Percentiles rank a stretch among this genome's conserved stretches.
These are phyloP conservation scores for Sialis fuliginosa DNA, from an alignment of 2,888 invertebrate genomes.

Conservation along the genomic window DNA sequence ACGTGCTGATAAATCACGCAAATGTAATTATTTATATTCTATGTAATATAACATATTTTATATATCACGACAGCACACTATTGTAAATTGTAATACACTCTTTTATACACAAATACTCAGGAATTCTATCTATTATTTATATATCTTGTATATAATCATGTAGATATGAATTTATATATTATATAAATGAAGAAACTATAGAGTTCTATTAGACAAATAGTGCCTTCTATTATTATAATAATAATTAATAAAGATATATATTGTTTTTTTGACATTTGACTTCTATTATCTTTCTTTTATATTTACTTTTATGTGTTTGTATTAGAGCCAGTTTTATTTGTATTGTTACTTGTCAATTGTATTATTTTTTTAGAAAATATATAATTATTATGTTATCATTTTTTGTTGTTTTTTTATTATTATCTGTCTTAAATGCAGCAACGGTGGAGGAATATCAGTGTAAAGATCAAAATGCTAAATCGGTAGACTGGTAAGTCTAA, in stretches of 20 bases:
- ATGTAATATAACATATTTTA: neutral
- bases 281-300: too few species aligned
- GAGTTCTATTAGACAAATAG: too few species aligned
- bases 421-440: neutral
- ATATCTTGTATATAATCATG: too few species aligned
- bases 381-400: too few species aligned
- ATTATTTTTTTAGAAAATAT: neutral
- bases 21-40: neutral
- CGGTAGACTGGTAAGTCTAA: conserved; percentile 45
- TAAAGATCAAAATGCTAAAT: conserved; percentile 40
- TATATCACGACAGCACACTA: neutral
- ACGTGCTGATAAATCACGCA: neutral
- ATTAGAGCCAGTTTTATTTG: too few species aligned
- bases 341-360: too few species aligned
- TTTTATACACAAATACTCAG: neutral
- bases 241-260: too few species aligned
- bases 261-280: too few species aligned
- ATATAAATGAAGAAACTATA: too few species aligned
- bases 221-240: too few species aligned
- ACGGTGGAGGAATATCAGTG: conserved; percentile 19
- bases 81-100: neutral
- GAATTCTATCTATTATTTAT: neutral
- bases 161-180: too few species aligned
- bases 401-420: neutral
- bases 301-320: too few species aligned